These are phyloP conservation scores for Oreochromis grahami DNA, from an alignment of 2,797 vertebrate species.

Conservation along the genomic window DNA sequence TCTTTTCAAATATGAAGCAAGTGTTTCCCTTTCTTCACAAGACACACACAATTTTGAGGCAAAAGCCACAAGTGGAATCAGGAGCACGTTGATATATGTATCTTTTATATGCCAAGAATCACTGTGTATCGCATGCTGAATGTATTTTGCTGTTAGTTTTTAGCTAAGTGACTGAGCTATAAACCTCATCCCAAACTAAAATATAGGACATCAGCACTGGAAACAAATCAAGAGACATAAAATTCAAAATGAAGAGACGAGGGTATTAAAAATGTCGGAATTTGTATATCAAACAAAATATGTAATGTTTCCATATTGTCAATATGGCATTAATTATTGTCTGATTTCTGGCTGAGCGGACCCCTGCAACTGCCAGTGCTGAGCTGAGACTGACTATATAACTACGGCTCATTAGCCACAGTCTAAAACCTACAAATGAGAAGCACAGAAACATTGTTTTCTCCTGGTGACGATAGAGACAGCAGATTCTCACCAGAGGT, in stretches of 20 bases:
- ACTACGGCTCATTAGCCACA: constrained; percentile 68
- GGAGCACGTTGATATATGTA: constrained; percentile 2
- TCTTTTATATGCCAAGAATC: neutral
- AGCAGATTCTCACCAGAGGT: constrained; percentile 38
- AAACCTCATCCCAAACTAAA: neutral
- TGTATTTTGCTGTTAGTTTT: constrained; percentile 8
- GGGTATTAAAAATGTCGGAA: neutral
- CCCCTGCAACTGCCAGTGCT: constrained; percentile 29
- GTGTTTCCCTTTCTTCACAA: neutral
- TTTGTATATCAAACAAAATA: neutral
- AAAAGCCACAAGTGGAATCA: neutral
- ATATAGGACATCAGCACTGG: neutral
- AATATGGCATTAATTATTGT: constrained; percentile 52
- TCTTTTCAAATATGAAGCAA: neutral
- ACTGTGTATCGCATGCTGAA: neutral
- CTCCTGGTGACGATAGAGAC: constrained; percentile 49
- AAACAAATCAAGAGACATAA: neutral
- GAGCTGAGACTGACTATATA: constrained; percentile 55
- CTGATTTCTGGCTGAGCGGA: constrained; percentile 31
- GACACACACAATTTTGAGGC: neutral
- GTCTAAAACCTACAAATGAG: constrained; percentile 53
- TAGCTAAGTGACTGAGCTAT: neutral
- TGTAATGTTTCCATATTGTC: constrained; percentile 11
- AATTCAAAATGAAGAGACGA: neutral
- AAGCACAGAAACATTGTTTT: constrained; percentile 51